Evolutionary conservation across 2,113 vertebrate genomes (phyloP).

Genomic region (Tychaedon coryphoeus): DNA sequence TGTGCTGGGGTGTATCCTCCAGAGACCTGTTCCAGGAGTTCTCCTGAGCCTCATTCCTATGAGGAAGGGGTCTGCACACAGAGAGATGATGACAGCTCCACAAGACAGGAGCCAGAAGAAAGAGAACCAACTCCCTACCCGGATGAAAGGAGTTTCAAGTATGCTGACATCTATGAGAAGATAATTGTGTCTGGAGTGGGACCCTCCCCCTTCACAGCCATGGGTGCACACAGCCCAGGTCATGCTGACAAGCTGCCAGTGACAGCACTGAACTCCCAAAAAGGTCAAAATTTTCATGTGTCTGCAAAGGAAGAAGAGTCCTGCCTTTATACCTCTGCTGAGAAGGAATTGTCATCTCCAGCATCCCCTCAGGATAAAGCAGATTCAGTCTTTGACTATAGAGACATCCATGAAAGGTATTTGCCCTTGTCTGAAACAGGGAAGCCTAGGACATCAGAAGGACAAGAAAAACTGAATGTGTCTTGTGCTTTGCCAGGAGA

Average conservation of each 20-base stretch:
- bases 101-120: conserved; percentile 79
- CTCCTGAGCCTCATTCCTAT: background rate
- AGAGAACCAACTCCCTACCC: conserved; percentile 94
- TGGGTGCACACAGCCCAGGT: conserved; percentile 18
- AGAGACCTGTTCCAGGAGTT: background rate
- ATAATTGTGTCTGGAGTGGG: conserved; percentile 67
- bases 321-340: conserved; percentile 67
- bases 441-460: background rate
- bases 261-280: background rate
- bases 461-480: conserved; percentile 40
- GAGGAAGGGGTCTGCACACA: conserved; percentile 53
- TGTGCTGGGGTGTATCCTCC: conserved; percentile 46
- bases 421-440: conserved; percentile 5
- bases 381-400: conserved; percentile 69
- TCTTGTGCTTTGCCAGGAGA: conserved; percentile 53
- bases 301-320: conserved; percentile 79
- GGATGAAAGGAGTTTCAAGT: conserved; percentile 90
- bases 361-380: conserved; percentile 64
- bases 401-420: conserved; percentile 34
- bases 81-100: conserved; percentile 46
- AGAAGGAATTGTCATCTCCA: conserved; percentile 78
- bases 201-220: conserved; percentile 37
- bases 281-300: conserved; percentile 51
- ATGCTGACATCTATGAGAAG: conserved; percentile 88
- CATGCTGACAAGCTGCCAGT: conserved; percentile 38